Evolutionary conservation across 2,797 vertebrate species (phyloP).

Genomic region (Sebastes iracundus): DNA sequence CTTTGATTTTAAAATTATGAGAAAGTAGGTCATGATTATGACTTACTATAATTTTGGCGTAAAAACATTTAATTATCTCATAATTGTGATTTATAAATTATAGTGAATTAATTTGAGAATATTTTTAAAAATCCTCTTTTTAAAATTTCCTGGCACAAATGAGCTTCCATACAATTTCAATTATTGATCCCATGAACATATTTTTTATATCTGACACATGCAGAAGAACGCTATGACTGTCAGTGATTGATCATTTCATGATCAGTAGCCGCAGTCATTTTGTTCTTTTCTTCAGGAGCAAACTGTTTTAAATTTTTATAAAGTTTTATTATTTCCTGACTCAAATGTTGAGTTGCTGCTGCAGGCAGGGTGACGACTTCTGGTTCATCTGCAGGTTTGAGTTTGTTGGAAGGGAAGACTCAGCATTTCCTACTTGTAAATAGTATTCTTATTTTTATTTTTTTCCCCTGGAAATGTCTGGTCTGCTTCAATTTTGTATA

Average conservation of each 20-base stretch:
- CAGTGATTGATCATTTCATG: not conserved
- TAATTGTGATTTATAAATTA: not conserved
- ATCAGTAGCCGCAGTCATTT: not conserved
- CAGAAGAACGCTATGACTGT: not conserved
- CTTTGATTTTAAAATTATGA: not conserved
- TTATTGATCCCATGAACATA: not conserved
- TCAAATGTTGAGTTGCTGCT: conserved; percentile 3
- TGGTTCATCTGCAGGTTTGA: conserved; percentile 1
- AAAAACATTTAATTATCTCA: not conserved
- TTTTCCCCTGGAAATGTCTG: conserved; percentile 52
- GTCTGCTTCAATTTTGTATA: conserved; percentile 59
- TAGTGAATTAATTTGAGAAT: not conserved
- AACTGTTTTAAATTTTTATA: not conserved
- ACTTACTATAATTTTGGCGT: not conserved
- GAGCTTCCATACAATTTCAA: not conserved
- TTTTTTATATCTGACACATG: not conserved
- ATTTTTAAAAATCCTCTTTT: not conserved
- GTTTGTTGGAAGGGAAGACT: conserved; percentile 36
- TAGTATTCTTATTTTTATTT: conserved; percentile 42
- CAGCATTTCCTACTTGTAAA: conserved; percentile 64
- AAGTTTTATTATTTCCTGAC: conserved; percentile 9
- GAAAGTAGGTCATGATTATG: not conserved
- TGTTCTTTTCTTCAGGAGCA: not conserved
- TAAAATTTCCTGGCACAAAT: not conserved
- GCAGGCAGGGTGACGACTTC: not conserved